These are phyloP conservation scores for Varanus salvator DNA, from an alignment of 2,113 vertebrate species.

Conservation along the genomic window DNA sequence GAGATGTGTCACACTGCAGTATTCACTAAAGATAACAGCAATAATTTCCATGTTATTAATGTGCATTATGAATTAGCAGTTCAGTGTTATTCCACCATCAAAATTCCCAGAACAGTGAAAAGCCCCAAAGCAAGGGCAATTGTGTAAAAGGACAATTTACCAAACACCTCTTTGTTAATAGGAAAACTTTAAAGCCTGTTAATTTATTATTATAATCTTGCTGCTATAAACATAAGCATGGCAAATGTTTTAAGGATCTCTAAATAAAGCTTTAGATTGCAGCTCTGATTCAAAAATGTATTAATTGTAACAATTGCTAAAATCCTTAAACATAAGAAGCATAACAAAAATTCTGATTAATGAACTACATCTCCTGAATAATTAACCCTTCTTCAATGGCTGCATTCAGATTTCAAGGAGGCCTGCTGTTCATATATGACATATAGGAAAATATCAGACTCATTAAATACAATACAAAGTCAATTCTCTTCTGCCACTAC, in stretches of 20 bases:
- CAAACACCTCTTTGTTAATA: constrained; percentile 33
- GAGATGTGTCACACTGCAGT: background rate
- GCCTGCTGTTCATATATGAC: constrained; percentile 59
- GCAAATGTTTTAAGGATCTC: constrained; percentile 8
- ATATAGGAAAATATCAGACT: constrained; percentile 54
- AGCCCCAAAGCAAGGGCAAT: constrained; percentile 17
- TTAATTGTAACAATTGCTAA: constrained; percentile 42
- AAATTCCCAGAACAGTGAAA: constrained; percentile 45
- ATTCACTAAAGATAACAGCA: constrained; percentile 47
- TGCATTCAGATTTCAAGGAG: constrained; percentile 50
- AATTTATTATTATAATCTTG: constrained; percentile 43
- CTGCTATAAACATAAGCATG: constrained; percentile 46
- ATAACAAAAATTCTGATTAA: constrained; percentile 57
- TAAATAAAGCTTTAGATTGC: constrained; percentile 45
- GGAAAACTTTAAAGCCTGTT: constrained; percentile 28
- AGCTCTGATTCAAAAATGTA: background rate
- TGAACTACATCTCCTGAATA: constrained; percentile 71
- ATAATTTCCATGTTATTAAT: constrained; percentile 64
- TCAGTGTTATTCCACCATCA: constrained; percentile 36
- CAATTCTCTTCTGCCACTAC: constrained; percentile 60
- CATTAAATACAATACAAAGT: constrained; percentile 63
- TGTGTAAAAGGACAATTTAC: constrained; percentile 37
- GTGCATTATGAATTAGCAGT: constrained; percentile 57
- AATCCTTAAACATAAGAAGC: constrained; percentile 48
- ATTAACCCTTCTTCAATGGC: constrained; percentile 70